Conservation (phyloP, 2,797 vertebrate species). For the Clarias pachynema region DNA sequence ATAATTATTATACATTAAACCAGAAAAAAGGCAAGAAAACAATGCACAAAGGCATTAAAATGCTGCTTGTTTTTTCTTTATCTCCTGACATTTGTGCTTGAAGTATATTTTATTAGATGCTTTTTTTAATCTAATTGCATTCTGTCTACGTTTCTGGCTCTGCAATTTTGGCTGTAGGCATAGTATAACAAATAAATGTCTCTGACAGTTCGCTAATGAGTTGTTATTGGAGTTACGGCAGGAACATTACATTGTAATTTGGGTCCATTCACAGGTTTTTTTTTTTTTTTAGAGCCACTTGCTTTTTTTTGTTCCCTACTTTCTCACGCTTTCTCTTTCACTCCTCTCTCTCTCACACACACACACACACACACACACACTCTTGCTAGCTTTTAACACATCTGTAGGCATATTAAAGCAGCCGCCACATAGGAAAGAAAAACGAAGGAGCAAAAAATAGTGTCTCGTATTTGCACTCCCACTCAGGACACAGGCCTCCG, state of each 20-base stretch:
- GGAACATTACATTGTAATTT: constrained; percentile 78
- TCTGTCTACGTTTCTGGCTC: constrained; percentile 52
- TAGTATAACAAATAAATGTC: constrained; percentile 69
- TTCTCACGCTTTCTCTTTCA: constrained; percentile 38
- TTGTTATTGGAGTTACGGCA: constrained; percentile 75
- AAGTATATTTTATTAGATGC: constrained; percentile 55
- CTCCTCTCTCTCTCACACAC: constrained; percentile 12
- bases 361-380: neutral
- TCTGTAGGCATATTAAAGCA: constrained; percentile 66
- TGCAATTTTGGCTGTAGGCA: constrained; percentile 66
- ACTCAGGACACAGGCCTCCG: constrained; percentile 70
- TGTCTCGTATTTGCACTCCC: constrained; percentile 76
- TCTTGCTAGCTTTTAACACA: constrained; percentile 66
- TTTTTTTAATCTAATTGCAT: constrained; percentile 61
- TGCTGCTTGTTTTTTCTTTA: constrained; percentile 39
- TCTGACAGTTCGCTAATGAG: constrained; percentile 87
- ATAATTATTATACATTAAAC: constrained; percentile 57
- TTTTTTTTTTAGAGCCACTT: constrained; percentile 52
- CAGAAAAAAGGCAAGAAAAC: constrained; percentile 54
- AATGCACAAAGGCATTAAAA: constrained; percentile 50
- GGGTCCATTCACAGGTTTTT: constrained; percentile 84
- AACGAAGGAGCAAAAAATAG: constrained; percentile 27
- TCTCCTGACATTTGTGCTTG: constrained; percentile 55
- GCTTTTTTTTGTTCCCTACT: constrained; percentile 49
- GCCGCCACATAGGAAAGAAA: constrained; percentile 16